These are phyloP conservation scores for Philaethria dido DNA, from an alignment of 2,888 invertebrate species.

Conservation along the genomic window DNA sequence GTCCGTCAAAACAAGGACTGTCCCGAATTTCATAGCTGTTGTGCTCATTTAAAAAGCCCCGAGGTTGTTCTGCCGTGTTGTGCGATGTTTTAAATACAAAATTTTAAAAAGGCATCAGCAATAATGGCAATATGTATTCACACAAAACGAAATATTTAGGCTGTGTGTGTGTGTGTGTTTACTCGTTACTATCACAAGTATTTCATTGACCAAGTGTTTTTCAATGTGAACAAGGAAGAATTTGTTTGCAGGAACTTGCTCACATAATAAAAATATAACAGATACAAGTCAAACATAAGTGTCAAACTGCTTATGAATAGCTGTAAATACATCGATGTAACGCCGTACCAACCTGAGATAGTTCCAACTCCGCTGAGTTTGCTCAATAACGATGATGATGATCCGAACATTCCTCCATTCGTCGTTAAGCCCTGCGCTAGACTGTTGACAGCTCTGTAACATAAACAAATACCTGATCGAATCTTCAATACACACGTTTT, in stretches of 20 bases:
- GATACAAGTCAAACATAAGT: constrained; percentile 18
- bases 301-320: constrained; percentile 36
- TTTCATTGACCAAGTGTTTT: neutral
- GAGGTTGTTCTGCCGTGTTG: constrained; percentile 31
- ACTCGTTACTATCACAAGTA: neutral
- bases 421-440: constrained; percentile 85
- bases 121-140: constrained; percentile 11
- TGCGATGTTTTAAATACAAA: constrained; percentile 26
- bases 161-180: neutral
- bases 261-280: neutral
- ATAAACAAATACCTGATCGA: constrained; percentile 53
- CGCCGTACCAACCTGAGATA: constrained; percentile 75
- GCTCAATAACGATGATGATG: constrained; percentile 86
- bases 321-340: constrained; percentile 45
- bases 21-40: constrained; percentile 36
- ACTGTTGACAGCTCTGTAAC: constrained; percentile 81
- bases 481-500: constrained; percentile 38
- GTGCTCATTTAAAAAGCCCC: constrained; percentile 36
- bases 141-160: neutral
- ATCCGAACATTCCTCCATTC: constrained; percentile 89
- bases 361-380: constrained; percentile 80
- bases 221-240: neutral
- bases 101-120: constrained; percentile 24
- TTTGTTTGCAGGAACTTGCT: neutral
- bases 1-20: constrained; percentile 37